phyloP scores from a whole-genome alignment of 2,797 vertebrate genomes.

The Halcyon chelicuti region DNA sequence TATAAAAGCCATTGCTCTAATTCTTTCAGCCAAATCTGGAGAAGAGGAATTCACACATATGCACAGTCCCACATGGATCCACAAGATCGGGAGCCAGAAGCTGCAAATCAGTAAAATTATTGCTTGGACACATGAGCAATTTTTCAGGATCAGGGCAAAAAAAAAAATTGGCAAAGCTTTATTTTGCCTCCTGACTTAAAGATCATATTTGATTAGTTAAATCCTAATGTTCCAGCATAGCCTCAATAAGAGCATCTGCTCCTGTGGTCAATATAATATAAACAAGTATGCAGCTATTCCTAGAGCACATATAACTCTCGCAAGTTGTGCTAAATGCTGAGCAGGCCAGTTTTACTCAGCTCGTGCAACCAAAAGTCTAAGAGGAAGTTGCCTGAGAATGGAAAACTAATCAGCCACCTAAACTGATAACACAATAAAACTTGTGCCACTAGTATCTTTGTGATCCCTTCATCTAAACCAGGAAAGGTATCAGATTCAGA shows the following conservation, averaged over 20 bases:
- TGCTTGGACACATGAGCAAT: background rate
- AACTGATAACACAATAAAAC: background rate
- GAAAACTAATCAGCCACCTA: background rate
- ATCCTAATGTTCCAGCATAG: background rate
- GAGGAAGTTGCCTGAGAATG: background rate
- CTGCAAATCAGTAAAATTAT: background rate
- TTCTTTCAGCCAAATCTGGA: background rate
- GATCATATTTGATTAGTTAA: background rate
- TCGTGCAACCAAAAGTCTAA: background rate
- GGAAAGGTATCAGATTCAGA: background rate
- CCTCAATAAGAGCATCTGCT: background rate
- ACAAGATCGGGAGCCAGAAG: background rate
- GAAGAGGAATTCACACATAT: background rate
- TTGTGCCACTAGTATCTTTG: background rate
- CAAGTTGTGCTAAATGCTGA: background rate
- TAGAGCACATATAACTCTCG: background rate
- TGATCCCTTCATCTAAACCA: background rate
- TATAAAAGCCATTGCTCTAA: background rate
- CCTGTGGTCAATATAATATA: background rate
- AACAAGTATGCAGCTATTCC: background rate
- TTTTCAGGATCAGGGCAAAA: background rate
- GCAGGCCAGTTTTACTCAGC: background rate
- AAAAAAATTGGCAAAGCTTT: background rate
- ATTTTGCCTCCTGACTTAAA: background rate
- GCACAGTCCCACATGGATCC: rapidly evolving